Conservation (phyloP, 2,888 invertebrate genomes). For the Bunonema sp. region DNA sequence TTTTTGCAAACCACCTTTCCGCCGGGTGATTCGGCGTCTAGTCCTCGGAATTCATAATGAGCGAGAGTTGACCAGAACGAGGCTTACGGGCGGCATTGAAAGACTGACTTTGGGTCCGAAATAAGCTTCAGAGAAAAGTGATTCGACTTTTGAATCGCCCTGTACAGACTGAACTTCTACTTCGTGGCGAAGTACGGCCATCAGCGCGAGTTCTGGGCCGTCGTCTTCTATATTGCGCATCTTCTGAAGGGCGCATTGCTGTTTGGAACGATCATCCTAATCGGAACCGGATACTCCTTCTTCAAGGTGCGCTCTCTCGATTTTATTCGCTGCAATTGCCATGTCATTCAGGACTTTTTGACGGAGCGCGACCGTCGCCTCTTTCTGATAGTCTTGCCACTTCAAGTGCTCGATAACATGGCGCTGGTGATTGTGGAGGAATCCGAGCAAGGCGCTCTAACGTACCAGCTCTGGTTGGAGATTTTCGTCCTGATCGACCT, state of each 20-base stretch:
- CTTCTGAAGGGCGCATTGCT: conserved; percentile 76
- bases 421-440: conserved; percentile 92
- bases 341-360: conserved; percentile 78
- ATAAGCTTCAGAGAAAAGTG: too few species aligned
- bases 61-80: not conserved
- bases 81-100: not conserved
- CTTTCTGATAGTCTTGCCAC: conserved; percentile 87
- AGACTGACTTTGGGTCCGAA: conserved; percentile 6
- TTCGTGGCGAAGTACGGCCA: conserved; percentile 80
- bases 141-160: too few species aligned
- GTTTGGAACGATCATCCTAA: conserved; percentile 83
- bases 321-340: too few species aligned
- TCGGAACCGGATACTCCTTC: conserved; percentile 97
- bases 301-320: too few species aligned
- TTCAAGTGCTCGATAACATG: conserved; percentile 88
- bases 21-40: not conserved
- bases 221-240: conserved; percentile 90
- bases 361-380: conserved; percentile 88
- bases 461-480: conserved; percentile 58
- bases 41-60: not conserved
- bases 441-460: conserved; percentile 76
- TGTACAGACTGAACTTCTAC: conserved; percentile 63
- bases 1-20: not conserved
- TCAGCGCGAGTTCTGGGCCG: conserved; percentile 91
- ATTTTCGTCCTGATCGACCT: conserved; percentile 68